Conservation (phyloP, 2,888 invertebrate species). For the Yponomeuta sedellus region DNA sequence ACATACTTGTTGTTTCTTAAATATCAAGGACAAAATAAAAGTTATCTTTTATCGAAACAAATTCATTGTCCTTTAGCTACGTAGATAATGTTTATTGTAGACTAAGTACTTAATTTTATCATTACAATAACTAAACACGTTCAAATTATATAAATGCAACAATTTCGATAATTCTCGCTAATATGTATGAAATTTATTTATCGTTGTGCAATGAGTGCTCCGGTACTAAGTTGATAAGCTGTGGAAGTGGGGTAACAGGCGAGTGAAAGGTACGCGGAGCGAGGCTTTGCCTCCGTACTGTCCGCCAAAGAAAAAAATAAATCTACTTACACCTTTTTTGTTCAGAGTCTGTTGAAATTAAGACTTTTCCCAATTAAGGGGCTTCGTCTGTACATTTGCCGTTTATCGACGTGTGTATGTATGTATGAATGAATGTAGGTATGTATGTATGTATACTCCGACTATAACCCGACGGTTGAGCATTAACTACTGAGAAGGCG, state of each 20-base stretch:
- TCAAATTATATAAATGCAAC: neutral
- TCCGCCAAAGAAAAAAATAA: neutral
- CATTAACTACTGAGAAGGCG: too few species aligned
- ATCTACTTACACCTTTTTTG: too few species aligned
- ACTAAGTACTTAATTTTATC: neutral
- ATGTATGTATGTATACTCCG: too few species aligned
- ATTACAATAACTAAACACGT: neutral
- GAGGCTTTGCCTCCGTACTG: conserved; percentile 22
- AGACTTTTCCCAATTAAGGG: too few species aligned
- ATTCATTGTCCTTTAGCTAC: neutral
- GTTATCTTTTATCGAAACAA: neutral
- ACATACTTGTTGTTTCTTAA: too few species aligned
- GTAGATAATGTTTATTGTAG: neutral
- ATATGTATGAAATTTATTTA: neutral
- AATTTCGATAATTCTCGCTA: neutral
- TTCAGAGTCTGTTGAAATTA: too few species aligned
- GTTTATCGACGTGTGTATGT: too few species aligned
- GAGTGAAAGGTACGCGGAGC: conserved; percentile 11
- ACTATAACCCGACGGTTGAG: too few species aligned
- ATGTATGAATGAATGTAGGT: too few species aligned
- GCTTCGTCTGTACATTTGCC: too few species aligned
- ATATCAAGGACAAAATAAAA: too few species aligned
- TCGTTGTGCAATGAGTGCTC: neutral
- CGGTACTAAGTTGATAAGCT: neutral
- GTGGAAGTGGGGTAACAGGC: neutral